A percentile compares a stretch with the other conserved stretches of the same genome.
These are phyloP conservation scores for Onthophagus taurus DNA, from an alignment of 1,140 invertebrate genomes.

Conservation along the genomic window DNA sequence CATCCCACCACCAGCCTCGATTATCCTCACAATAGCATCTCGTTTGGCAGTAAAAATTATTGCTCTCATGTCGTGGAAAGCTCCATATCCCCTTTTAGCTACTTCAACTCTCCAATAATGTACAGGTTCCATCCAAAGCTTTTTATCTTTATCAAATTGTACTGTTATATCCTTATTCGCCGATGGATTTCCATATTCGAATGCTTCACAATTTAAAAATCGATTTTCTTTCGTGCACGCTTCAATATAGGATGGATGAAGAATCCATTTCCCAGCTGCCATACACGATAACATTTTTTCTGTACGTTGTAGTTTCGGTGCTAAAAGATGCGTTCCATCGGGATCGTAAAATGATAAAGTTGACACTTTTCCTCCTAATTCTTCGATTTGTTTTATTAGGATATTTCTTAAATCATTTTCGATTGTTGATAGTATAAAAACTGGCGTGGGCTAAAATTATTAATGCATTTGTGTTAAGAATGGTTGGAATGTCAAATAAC, in stretches of 20 bases:
- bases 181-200: conserved; percentile 65
- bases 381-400: conserved; percentile 19
- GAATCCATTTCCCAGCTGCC: conserved; percentile 78
- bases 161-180: conserved; percentile 41
- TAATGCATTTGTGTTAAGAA: no score
- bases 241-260: conserved; percentile 71
- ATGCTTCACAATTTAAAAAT: conserved; percentile 52
- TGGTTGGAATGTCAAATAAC: no score
- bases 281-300: conserved; percentile 79
- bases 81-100: conserved; percentile 39
- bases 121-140: conserved; percentile 45
- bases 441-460: no score
- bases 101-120: conserved; percentile 54
- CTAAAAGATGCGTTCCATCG: conserved; percentile 67
- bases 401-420: conserved; percentile 12
- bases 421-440: conserved; percentile 34
- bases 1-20: conserved; percentile 60
- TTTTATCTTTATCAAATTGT: conserved; percentile 38
- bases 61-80: conserved; percentile 59
- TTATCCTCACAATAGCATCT: conserved; percentile 54
- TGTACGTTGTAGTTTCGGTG: conserved; percentile 61
- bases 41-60: conserved; percentile 57
- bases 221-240: no score
- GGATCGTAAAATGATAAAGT: conserved; percentile 53
- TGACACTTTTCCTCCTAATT: conserved; percentile 58